phyloP scores from a whole-genome alignment of 2,113 vertebrate species.

The Lampris megalopsis region DNA sequence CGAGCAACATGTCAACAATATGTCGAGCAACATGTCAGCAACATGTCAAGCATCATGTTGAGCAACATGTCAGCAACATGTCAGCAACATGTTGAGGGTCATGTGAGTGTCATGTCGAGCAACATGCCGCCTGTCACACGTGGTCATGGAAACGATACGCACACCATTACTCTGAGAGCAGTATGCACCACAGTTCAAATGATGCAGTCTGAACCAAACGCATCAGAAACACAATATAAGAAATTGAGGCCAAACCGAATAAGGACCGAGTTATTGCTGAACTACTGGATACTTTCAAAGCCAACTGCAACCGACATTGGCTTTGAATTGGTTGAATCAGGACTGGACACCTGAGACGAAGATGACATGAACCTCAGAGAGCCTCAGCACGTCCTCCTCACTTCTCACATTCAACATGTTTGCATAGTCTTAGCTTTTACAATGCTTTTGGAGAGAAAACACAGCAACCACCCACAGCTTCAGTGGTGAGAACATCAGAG shows the following conservation, averaged over 20 bases:
- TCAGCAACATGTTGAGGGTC: no score
- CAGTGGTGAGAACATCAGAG: conserved; percentile 12
- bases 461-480: conserved; percentile 52
- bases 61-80: conserved; percentile 41
- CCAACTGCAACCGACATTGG: conserved; percentile 20
- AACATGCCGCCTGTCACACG: conserved; percentile 45
- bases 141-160: not conserved
- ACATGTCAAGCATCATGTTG: conserved; percentile 42
- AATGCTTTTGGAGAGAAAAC: conserved; percentile 51
- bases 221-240: conserved; percentile 27
- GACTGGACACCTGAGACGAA: conserved; percentile 41
- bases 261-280: conserved; percentile 57
- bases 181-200: conserved; percentile 50
- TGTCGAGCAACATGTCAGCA: conserved; percentile 63
- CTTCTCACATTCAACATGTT: conserved; percentile 80
- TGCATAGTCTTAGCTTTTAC: conserved; percentile 79
- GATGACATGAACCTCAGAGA: conserved; percentile 34
- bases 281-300: conserved; percentile 57
- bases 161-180: conserved; percentile 45
- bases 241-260: conserved; percentile 31
- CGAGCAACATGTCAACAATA: conserved; percentile 53
- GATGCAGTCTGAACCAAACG: conserved; percentile 64
- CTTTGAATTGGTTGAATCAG: conserved; percentile 58
- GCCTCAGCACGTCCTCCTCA: conserved; percentile 36
- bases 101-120: conserved; percentile 46